Evolutionary conservation across 2,888 invertebrate genomes (phyloP).

Genomic region (Eristalis tenax): DNA sequence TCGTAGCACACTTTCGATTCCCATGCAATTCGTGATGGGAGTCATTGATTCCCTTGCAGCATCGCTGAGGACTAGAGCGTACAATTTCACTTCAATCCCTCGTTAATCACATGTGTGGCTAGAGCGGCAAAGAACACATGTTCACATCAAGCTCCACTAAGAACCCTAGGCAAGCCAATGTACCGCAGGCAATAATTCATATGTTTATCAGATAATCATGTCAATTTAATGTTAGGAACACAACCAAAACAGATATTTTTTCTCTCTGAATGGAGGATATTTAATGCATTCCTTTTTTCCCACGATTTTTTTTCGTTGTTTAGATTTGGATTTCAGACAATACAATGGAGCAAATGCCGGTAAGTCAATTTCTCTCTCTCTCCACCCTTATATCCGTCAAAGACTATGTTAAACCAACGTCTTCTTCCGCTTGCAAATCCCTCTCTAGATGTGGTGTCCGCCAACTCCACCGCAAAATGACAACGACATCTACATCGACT

Average conservation of each 20-base stretch:
- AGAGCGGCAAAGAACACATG: too few species aligned
- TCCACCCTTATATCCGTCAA: not conserved
- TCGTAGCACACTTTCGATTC: too few species aligned
- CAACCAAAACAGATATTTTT: slow-evolving; percentile 79
- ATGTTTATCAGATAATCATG: slow-evolving; percentile 13
- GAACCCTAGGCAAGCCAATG: too few species aligned
- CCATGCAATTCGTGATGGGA: too few species aligned
- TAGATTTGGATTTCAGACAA: slow-evolving; percentile 91
- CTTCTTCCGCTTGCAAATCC: not conserved
- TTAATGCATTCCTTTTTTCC: slow-evolving; percentile 77
- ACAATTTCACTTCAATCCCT: too few species aligned
- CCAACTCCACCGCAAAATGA: slow-evolving; percentile 98
- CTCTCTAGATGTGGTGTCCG: slow-evolving; percentile 94
- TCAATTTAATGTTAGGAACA: slow-evolving; percentile 30
- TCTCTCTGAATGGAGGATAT: slow-evolving; percentile 74
- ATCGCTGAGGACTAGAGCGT: too few species aligned
- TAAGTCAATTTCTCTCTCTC: slow-evolving; percentile 82
- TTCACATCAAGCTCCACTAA: too few species aligned
- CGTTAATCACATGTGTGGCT: too few species aligned
- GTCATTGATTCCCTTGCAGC: too few species aligned
- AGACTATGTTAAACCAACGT: not conserved
- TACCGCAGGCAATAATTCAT: not conserved
- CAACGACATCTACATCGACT: slow-evolving; percentile 94
- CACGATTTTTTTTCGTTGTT: slow-evolving; percentile 72
- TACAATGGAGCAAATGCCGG: slow-evolving; percentile 90